Evolutionary conservation across 92 coral and sea anemone species (phyloP).

Genomic region (Zoanthus solanderi): DNA sequence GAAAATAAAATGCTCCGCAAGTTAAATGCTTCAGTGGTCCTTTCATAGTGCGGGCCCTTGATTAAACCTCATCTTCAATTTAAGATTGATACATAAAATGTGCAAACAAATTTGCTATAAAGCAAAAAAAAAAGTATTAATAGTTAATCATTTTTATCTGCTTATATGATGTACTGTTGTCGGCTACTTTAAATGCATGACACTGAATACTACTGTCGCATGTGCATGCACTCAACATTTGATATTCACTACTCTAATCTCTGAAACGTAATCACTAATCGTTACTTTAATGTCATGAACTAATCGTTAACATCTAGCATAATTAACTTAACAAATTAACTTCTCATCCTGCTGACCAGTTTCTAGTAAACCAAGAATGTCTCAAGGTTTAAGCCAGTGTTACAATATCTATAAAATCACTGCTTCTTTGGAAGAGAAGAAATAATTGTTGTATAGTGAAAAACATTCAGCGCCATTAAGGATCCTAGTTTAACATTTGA

Average conservation of each 20-base stretch:
- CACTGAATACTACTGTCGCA: not conserved
- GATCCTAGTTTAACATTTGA: too few species aligned
- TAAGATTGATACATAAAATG: not conserved
- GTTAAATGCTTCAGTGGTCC: too few species aligned
- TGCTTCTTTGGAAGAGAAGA: too few species aligned
- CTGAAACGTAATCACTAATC: not conserved
- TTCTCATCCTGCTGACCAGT: not conserved
- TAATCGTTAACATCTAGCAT: not conserved
- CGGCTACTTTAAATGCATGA: not conserved
- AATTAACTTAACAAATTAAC: not conserved
- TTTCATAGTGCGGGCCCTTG: too few species aligned
- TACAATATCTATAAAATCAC: not conserved
- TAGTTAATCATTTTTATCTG: too few species aligned
- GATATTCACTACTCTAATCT: not conserved
- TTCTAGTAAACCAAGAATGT: not conserved
- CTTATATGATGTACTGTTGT: too few species aligned
- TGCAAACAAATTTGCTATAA: too few species aligned
- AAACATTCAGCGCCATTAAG: too few species aligned
- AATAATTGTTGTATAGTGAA: too few species aligned
- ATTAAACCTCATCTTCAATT: too few species aligned
- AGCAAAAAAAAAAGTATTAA: too few species aligned
- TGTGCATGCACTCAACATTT: constrained; percentile 3
- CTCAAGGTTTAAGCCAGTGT: not conserved
- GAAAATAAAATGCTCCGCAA: too few species aligned
- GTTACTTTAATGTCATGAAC: not conserved